Evolutionary conservation across 2,797 vertebrate species (phyloP).

Genomic region (Champsocephalus gunnari): DNA sequence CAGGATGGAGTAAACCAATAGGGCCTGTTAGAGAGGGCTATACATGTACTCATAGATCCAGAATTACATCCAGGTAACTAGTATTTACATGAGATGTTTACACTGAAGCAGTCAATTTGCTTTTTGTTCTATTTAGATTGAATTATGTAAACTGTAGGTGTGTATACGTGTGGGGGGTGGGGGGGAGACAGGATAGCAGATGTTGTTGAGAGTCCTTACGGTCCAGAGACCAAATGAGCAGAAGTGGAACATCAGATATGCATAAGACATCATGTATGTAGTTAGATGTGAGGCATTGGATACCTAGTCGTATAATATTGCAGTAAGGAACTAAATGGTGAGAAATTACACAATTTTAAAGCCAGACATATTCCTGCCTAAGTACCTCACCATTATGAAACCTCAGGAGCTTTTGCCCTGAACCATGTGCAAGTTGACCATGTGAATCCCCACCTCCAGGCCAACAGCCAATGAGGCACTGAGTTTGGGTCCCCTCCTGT

Average conservation of each 20-base stretch:
- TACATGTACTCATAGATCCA: background rate
- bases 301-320: background rate
- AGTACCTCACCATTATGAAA: constrained; percentile 27
- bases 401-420: background rate
- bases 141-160: background rate
- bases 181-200: constrained; percentile 41
- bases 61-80: background rate
- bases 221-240: constrained; percentile 34
- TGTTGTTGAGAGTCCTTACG: constrained; percentile 42
- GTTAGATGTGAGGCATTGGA: background rate
- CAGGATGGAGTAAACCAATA: background rate
- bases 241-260: constrained; percentile 34
- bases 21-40: background rate
- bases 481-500: constrained; percentile 47
- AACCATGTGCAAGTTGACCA: constrained; percentile 23
- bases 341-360: background rate
- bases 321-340: background rate
- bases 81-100: background rate
- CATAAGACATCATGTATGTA: background rate
- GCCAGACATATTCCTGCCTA: background rate
- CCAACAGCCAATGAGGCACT: constrained; percentile 63
- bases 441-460: constrained; percentile 42
- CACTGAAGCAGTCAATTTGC: background rate
- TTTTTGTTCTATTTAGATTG: constrained; percentile 4
- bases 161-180: background rate